phyloP scores from a whole-genome alignment of 2,888 invertebrate species.

The Drosophila nr. fundita region DNA sequence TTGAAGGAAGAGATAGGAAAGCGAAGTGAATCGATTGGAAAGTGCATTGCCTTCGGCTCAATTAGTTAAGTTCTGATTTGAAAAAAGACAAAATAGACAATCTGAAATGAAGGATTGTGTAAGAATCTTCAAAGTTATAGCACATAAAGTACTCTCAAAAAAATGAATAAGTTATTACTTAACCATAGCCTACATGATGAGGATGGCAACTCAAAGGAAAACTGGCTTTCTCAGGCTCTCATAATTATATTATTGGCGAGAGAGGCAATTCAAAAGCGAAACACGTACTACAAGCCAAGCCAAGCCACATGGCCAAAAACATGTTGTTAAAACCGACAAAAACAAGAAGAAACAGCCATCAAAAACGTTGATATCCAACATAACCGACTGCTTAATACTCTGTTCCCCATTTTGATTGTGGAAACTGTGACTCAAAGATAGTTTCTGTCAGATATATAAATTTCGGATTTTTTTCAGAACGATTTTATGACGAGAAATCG shows the following conservation, averaged over 20 bases:
- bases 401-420: not conserved
- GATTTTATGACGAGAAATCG: not conserved
- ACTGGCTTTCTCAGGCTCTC: conserved; percentile 20
- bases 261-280: conserved; percentile 65
- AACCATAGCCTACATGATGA: not conserved
- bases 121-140: not conserved
- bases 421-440: too few relatives aligned
- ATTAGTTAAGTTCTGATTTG: not conserved
- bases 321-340: conserved; percentile 51
- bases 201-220: not conserved
- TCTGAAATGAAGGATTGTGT: not conserved
- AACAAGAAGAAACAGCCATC: not conserved
- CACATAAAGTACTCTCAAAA: not conserved
- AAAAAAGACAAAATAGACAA: too few relatives aligned
- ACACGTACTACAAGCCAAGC: conserved; percentile 52
- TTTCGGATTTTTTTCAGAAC: too few relatives aligned
- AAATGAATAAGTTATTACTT: not conserved
- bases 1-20: conserved; percentile 14
- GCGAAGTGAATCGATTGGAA: not conserved
- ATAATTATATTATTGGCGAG: conserved; percentile 42
- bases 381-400: not conserved
- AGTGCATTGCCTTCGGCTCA: not conserved
- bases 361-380: not conserved
- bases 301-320: conserved; percentile 19
- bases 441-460: too few relatives aligned